Base-by-base conservation (phyloP, 92 coral and sea anemone species). In the Parazoanthus swiftii region DNA sequence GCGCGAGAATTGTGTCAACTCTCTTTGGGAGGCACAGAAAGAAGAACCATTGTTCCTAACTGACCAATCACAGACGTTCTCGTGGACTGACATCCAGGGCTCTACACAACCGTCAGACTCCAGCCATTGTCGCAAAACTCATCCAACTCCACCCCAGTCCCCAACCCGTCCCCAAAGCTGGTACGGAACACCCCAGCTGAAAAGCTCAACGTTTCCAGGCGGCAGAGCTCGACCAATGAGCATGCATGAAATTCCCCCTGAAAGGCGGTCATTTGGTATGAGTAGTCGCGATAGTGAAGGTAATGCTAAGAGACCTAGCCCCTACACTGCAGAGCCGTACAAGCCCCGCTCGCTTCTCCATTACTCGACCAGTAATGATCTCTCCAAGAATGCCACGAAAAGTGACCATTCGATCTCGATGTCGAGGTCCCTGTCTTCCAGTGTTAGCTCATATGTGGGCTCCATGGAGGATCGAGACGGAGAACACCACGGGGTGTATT, bases 361-460 rank as follows among this genome's bases (percentile, higher is more conserved):
- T 35, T 83, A 83, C 63, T 42, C 59, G 13, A 35, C 43, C 20
- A 43, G 43, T 26, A 71, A 29, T 35, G 87, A 84, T 37, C 54
- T 25, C 33, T 68, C 78, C 25, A 84, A 71, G 68, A 48, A 15
- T 33, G 66, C 46, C 75, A 26, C 74, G 4, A 84, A 56, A 29
- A 84, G 75, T 84, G 87, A 84, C 44, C 83, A 88, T 50, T 89
- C 78, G 79, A 74, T 72, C 71, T 85, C 76, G 25, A 71, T 90
- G 51, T 93, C 95, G 10, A 88, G 95, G 58, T 95, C 98, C 5
- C 85, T 90, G 26, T 95, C 98, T 2, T 95, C 98, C 4, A 95
- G 98, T 88, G 87, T 82, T 83, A 95, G 98, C 72, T 95, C 98
- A 16, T 89, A 95, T 54, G 92, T 93, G 20, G 98, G 95, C 8